Base-by-base conservation (phyloP, 2,888 invertebrate genomes). In the Hirtodrosophila duncani region DNA sequence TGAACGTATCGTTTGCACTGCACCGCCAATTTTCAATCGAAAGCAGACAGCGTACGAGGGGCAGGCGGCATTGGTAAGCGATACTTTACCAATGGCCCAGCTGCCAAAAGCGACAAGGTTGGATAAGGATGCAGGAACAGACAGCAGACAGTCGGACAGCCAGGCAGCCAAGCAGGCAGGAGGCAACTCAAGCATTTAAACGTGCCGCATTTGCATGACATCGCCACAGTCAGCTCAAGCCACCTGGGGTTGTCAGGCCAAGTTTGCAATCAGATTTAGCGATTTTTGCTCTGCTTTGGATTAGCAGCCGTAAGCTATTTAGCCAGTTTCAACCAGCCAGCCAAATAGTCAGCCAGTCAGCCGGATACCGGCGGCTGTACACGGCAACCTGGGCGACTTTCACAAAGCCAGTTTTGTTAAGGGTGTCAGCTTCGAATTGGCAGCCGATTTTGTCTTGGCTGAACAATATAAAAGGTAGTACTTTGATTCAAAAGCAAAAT, bases 171-270 rank as follows among this genome's bases (percentile, higher is more conserved):
- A n/a, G n/a, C n/a, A n/a, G n/a, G n/a, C n/a, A n/a, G n/a, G n/a
- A n/a, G 21, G 17, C 49, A 10, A n/a, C n/a, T n/a, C n/a, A 26
- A 26, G 59, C 59, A 58, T 56, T 56, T 56, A 56, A 58, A 56
- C 49, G 56, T 56, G 56, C 39, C 59, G 49, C 56, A 56, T 56
- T 56, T 56, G 56, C 59, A 58, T 56, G 56, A 56, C 56, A 56
- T 58, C 39, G 39, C 49, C 34, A 6, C 8, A 16, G 17, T n/a
- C 21, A 8, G 3, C 9, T 20, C 4, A 6, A 2, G 5, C 26
- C 18, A 8, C 29, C n/a, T n/a, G n/a, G n/a, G n/a, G n/a, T 38
- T 52, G 41, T 41, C 41, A 16, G 31, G 37, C 23, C 38, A 55
- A 56, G 49, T 56, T 58, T 41, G 49, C 56, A 49, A 56, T 56